Evolutionary conservation across 2,113 vertebrate genomes (phyloP).

Genomic region (Montifringilla adamsi): DNA sequence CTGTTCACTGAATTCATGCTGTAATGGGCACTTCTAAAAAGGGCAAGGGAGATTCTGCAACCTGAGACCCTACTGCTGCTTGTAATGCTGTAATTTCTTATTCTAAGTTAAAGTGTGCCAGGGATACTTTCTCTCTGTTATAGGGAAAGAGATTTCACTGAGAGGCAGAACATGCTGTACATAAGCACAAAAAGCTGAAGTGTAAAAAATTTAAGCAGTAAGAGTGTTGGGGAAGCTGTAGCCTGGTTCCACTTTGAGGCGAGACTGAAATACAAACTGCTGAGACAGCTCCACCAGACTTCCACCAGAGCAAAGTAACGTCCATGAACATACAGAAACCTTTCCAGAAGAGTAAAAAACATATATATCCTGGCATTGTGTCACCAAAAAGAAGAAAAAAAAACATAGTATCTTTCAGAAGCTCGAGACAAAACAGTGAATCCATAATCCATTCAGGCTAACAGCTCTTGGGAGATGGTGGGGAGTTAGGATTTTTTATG

Average conservation of each 20-base stretch:
- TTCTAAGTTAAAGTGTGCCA: background rate
- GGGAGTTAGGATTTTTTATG: background rate
- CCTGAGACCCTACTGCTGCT: background rate
- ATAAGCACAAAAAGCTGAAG: slow-evolving; percentile 27
- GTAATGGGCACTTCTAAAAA: background rate
- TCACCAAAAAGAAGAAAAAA: background rate
- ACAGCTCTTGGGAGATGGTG: background rate
- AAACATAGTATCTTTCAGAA: background rate
- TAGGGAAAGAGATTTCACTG: background rate
- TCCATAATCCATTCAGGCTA: background rate
- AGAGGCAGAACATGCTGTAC: background rate
- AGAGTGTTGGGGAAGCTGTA: background rate
- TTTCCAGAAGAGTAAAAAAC: background rate
- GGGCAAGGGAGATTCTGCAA: background rate
- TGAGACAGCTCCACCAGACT: slow-evolving; percentile 27
- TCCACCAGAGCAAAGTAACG: background rate
- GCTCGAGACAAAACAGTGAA: background rate
- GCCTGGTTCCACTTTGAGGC: slow-evolving; percentile 40
- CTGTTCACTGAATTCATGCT: background rate
- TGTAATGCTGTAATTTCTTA: background rate
- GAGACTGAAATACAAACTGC: slow-evolving; percentile 51
- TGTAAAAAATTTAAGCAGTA: slow-evolving; percentile 25
- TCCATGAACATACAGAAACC: background rate
- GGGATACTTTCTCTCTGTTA: background rate
- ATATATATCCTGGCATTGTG: background rate